phyloP scores from a whole-genome alignment of 2,888 invertebrate species.

The Shargacucullia verbasci region DNA sequence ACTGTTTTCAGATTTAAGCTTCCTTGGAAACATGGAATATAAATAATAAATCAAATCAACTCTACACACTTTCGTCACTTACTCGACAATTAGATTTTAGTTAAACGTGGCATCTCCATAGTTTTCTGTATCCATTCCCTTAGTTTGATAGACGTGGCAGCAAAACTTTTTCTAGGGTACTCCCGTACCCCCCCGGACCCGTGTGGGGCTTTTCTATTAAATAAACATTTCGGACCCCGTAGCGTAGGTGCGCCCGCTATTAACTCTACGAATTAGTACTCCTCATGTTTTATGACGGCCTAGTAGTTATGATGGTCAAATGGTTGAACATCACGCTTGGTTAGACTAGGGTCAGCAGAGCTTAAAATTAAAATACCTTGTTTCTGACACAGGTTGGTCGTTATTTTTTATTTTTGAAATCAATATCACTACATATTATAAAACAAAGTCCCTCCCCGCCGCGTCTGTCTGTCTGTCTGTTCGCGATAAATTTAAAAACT shows the following conservation, averaged over 20 bases:
- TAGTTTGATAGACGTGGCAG: slow-evolving; percentile 81
- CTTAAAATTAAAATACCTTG: too few relatives aligned
- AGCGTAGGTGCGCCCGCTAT: slow-evolving; percentile 75
- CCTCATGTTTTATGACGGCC: slow-evolving; percentile 57
- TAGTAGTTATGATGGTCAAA: slow-evolving; percentile 45
- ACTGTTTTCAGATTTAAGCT: too few relatives aligned
- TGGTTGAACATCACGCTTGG: slow-evolving; percentile 32
- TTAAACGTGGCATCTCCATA: slow-evolving; percentile 54
- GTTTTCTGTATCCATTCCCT: slow-evolving; percentile 66
- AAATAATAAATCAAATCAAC: neutral
- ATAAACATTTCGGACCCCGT: slow-evolving; percentile 81
- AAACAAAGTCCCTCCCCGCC: too few relatives aligned
- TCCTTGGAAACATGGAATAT: too few relatives aligned
- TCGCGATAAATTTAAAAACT: too few relatives aligned
- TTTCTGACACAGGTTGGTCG: too few relatives aligned
- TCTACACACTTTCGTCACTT: neutral
- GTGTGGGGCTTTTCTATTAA: slow-evolving; percentile 78
- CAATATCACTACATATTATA: too few relatives aligned
- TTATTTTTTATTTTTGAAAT: too few relatives aligned
- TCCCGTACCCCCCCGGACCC: slow-evolving; percentile 73
- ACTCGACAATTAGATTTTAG: neutral
- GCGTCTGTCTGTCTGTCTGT: too few relatives aligned
- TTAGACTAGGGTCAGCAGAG: slow-evolving; percentile 1
- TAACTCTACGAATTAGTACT: slow-evolving; percentile 75
- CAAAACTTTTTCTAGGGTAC: slow-evolving; percentile 85